Evolutionary conservation across 2,888 invertebrate species (phyloP), one percentile per base, ranked within the genome.

Genomic region (Amiota mariae): DNA sequence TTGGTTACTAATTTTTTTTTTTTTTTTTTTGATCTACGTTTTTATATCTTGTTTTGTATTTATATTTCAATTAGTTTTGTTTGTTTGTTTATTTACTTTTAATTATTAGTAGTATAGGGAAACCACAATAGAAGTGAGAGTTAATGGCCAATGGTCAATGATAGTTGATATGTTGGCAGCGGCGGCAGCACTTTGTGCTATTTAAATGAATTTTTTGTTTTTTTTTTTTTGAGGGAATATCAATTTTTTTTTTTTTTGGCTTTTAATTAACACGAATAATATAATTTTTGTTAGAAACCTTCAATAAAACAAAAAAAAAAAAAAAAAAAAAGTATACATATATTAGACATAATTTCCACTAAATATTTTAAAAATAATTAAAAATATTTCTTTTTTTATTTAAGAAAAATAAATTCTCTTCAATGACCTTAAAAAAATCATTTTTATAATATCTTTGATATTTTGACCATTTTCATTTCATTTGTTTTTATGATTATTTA

Each of bases 81-180:
- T 71, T 84, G 80, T 83, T 81, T 81, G 79, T 80, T 80, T 85
- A 82, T 86, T 86, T 86, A 78, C 81, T 81, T 86, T 86, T 87
- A 86, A 86, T 86, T 87, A 86, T 87, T 86, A 82, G 78, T 82
- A 78, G 36, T 36, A 24, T 24, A 36, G 36, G 36, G 77, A 78
- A 80, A 79, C 84, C 84, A 84, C 82, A 85, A 79, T 57, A 66
- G 57, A 36, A 68, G 68, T 63, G 68, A 57, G 59, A 18, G 54
- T 63, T 59, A 24, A 76, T 78, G 74, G 72, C 79, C 83, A 81
- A 66, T 66, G 36, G 36, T 36, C 36, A 36, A 36, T 36, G 36
- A 36, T 36, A 36, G 36, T 6, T 36, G 36, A 36, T 36, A 6
- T 36, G 36, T 0, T 6, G 6, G 8, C 6, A 56, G 56, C 15